phyloP scores from a whole-genome alignment of 2,888 invertebrate species.

The Epicampocera succincta region DNA sequence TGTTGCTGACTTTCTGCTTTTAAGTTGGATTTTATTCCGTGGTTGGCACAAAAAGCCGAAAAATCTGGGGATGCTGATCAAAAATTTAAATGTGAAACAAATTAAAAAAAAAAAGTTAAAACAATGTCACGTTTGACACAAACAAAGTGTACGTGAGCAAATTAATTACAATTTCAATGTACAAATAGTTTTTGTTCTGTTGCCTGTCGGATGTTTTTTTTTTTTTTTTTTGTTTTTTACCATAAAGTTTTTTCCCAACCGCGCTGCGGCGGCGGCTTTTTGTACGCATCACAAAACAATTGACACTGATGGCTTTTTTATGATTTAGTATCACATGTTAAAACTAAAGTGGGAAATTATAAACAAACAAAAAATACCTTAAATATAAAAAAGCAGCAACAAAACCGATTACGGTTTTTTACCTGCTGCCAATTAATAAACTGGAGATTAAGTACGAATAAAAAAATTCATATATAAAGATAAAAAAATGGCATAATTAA shows the following conservation, averaged over 20 bases:
- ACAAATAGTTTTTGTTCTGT: no score
- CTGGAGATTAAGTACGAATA: no score
- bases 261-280: not conserved
- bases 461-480: no score
- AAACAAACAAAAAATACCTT: no score
- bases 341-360: not conserved
- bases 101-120: conserved; percentile 21
- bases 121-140: conserved; percentile 65
- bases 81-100: conserved; percentile 6
- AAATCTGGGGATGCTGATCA: conserved; percentile 27
- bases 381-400: no score
- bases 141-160: conserved; percentile 64
- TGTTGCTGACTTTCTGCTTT: conserved; percentile 3
- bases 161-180: conserved; percentile 59
- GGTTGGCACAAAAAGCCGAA: not conserved
- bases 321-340: not conserved
- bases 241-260: not conserved
- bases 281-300: conserved; percentile 4
- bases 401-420: no score
- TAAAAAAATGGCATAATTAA: no score
- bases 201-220: no score
- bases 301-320: not conserved
- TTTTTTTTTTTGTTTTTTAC: not conserved
- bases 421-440: no score
- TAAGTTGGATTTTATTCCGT: not conserved